Base-by-base conservation (phyloP, 1,140 invertebrate species). In the Anastrepha obliqua region DNA sequence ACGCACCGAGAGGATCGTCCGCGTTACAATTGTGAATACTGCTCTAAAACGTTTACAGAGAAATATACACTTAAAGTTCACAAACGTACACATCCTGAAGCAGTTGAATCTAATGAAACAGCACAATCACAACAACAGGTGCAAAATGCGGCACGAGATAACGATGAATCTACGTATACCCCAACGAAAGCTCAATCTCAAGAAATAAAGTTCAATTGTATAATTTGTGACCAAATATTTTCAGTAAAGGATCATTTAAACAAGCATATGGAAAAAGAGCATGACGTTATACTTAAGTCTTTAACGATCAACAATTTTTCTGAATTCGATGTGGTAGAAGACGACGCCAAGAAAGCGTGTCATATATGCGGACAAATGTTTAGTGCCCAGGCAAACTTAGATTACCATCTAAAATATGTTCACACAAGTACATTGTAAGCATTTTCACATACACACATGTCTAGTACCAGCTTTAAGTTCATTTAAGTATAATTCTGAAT, bases 41-140 rank as follows among this genome's bases (percentile, higher is more conserved):
- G 89, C 70, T 7, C 29, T 11, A 88, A 88, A 70, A 89, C 85
- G 0, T 89, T 89, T 85, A 88, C 88, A 0, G 89, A 89, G 55
- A 89, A 87, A 74, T 89, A 89, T 67, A 88, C 89, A 0, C 85
- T 89, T 13, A 89, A 89, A 81, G 87, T 89, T 9, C 89, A 89
- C 29, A 88, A 88, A 86, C 86, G 88, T 20, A 86, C 88, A 15
- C 88, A 88, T 70, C 88, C 88, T 5, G 88, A 88, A 67, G 51
- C 88, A 0, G 42, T 81, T 3, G n/a, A 55, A 55, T 81, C 74
- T 3, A 55, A n/a, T 6, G 74, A 81, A 8, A 42, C 55, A 3
- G 17, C 15, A 3, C 74, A 81, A 81, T 7, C 8, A 29, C 42
- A 81, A 47, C 39, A 85, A 15, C 74, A 81, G n/a, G n/a, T 20